Evolutionary conservation across 2,888 invertebrate species (phyloP).

Genomic region (Cosmia pyralina): DNA sequence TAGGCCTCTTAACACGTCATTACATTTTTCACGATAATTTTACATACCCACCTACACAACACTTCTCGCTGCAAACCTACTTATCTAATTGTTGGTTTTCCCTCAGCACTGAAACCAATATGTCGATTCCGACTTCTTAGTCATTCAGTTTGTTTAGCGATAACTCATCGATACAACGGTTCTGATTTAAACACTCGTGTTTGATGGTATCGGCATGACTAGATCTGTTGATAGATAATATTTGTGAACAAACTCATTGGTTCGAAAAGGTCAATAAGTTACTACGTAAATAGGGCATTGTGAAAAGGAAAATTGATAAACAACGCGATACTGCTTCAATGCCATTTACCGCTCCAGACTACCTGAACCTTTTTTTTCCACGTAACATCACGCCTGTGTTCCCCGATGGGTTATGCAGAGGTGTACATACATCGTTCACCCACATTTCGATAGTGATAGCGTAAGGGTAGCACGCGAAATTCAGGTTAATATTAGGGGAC

Average conservation of each 20-base stretch:
- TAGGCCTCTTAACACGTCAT: neutral
- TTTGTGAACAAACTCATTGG: constrained; percentile 6
- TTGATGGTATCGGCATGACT: constrained; percentile 42
- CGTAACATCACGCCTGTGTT: neutral
- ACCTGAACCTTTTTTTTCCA: neutral
- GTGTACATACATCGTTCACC: neutral
- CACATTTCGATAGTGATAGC: neutral
- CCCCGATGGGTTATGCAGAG: neutral
- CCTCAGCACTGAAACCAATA: constrained; percentile 40
- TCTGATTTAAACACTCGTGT: constrained; percentile 72
- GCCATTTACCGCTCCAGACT: neutral
- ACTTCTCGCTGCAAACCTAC: neutral
- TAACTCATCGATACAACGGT: constrained; percentile 67
- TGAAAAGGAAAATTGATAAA: neutral
- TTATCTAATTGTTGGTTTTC: constrained; percentile 64
- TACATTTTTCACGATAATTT: neutral
- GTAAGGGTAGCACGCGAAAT: neutral
- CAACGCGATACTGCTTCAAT: neutral
- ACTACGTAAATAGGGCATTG: neutral
- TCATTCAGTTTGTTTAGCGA: constrained; percentile 61
- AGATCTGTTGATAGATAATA: neutral
- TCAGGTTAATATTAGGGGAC: no score
- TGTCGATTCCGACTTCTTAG: constrained; percentile 12
- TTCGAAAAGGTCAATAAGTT: constrained; percentile 7
- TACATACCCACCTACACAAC: neutral